phyloP scores from a whole-genome alignment of 2,113 vertebrate genomes.

The Hiodon alosoides region DNA sequence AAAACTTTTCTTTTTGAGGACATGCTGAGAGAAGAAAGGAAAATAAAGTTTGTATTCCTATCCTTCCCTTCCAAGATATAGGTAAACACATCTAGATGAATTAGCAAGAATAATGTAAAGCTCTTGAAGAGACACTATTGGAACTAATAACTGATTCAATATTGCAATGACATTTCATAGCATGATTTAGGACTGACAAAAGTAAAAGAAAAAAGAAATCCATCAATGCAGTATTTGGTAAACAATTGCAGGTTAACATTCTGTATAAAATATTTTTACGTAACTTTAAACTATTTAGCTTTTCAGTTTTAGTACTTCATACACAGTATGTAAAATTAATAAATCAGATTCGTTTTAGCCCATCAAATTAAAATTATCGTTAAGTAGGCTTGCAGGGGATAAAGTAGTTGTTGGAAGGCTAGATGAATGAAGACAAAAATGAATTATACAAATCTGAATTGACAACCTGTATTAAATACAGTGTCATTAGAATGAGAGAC shows the following conservation, averaged over 20 bases:
- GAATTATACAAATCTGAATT: no score
- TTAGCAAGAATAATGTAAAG: constrained; percentile 1
- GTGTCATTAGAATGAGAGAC: no score
- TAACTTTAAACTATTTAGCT: no score
- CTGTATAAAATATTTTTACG: no score
- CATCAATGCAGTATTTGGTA: constrained; percentile 37
- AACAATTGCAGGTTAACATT: constrained; percentile 33
- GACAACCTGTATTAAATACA: no score
- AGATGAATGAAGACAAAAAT: no score
- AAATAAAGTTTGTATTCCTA: background rate
- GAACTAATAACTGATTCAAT: background rate
- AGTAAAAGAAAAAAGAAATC: background rate
- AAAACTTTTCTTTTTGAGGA: constrained; percentile 2
- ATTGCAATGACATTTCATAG: constrained; percentile 6
- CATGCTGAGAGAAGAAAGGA: background rate
- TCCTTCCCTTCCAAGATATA: background rate
- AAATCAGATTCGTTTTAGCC: no score
- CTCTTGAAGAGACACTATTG: background rate
- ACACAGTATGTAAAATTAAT: no score
- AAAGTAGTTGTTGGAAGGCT: no score
- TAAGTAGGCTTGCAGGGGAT: no score
- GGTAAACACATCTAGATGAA: constrained; percentile 2
- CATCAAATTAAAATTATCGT: no score
- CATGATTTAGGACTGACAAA: background rate
- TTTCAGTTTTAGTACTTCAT: no score